Evolutionary conservation across 1,140 invertebrate genomes (phyloP), one percentile per base, ranked within the genome.

Genomic region (Pseudomyrmex flavicornis): DNA sequence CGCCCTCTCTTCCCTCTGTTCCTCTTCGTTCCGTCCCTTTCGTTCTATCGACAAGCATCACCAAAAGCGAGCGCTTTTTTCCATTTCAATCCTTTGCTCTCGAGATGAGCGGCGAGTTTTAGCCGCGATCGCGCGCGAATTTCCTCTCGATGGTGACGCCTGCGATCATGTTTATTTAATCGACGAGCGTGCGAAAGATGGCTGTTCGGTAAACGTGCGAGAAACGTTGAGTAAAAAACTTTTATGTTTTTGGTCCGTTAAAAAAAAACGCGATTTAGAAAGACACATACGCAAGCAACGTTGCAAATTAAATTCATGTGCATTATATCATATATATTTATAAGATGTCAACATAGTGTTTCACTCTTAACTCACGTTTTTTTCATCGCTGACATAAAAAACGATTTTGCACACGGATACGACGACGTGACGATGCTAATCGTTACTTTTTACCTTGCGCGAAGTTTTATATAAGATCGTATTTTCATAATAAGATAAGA

Each of bases 161-260:
- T 59, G 76, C 76, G 76, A 80, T 80, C 76, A 72, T 80, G 76
- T 80, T 80, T 80, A 80, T 80, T 80, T 80, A 80, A 80, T 80
- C 76, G 76, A 50, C 66, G 66, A 46, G 72, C 76, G 76, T 59
- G 76, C 76, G 76, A 70, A 72, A 80, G 76, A 80, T 72, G 76
- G 76, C 76, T 56, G 66, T 46, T 48, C 54, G 35, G 20, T 20
- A 69, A 35, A 70, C 76, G 35, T 17, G n/a, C n/a, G 58, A n/a
- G 13, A 52, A 12, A 44, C 61, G 46, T 12, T 26, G 26, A 35
- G 66, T 66, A 46, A 80, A 80, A 80, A 50, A 72, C 69, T 70
- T 80, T 80, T 80, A 72, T 59, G 66, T 72, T 54, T 26, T 35
- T 35, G 35, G 35, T 66, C 17, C 35, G 1, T 12, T 59, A 72